Evolutionary conservation across 1,140 invertebrate species (phyloP).

Genomic region (Lordiphosa mommai): DNA sequence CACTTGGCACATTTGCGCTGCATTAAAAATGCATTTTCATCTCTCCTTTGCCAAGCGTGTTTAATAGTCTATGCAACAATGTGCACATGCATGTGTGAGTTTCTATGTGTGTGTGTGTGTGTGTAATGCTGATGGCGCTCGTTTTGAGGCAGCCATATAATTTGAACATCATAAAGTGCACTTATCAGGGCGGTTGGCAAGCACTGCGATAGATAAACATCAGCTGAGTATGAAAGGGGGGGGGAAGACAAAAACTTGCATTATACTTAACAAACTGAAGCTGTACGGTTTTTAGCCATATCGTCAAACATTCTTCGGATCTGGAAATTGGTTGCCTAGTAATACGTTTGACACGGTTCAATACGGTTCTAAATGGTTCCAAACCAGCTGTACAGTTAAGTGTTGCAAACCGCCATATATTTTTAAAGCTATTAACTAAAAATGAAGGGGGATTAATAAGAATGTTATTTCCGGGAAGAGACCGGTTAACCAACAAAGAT

Average conservation of each 20-base stretch:
- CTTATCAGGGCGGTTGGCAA: conserved; percentile 65
- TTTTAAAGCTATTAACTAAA: no score
- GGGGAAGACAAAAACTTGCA: conserved; percentile 30
- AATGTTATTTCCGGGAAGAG: no score
- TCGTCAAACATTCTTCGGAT: no score
- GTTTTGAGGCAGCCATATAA: conserved; percentile 59
- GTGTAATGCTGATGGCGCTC: conserved; percentile 67
- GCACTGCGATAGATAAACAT: conserved; percentile 67
- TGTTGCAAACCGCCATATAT: no score
- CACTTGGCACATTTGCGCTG: conserved; percentile 68
- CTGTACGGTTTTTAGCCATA: no score
- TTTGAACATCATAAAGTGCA: conserved; percentile 73
- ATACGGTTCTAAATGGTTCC: no score
- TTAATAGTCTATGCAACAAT: conserved; percentile 71
- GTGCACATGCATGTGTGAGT: conserved; percentile 15
- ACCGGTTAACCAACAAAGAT: no score
- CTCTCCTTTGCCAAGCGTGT: conserved; percentile 31
- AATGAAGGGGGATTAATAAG: no score
- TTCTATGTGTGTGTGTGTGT: conserved; percentile 4
- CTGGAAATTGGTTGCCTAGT: no score
- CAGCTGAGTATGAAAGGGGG: conserved; percentile 38
- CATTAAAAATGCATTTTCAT: conserved; percentile 73
- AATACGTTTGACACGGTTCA: no score
- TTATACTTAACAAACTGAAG: conserved; percentile 36
- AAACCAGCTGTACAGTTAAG: no score